Percentiles rank a stretch among this genome's conserved stretches.
These are phyloP conservation scores for Amniataba percoides DNA, from an alignment of 2,797 vertebrate species.

Conservation along the genomic window DNA sequence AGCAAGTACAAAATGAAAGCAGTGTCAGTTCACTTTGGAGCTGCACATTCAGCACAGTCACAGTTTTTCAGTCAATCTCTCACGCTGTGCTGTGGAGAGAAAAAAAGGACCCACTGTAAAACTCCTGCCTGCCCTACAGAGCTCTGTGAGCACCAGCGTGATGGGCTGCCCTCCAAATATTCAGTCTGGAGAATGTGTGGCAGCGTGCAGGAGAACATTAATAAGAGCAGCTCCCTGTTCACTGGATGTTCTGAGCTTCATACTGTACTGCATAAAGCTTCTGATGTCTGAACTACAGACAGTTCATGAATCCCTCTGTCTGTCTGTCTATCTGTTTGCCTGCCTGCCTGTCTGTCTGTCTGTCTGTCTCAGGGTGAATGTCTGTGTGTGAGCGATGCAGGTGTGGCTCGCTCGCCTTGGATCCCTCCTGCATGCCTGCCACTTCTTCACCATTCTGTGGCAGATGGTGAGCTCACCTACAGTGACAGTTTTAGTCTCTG, in stretches of 20 bases:
- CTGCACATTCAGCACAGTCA: conserved; percentile 57
- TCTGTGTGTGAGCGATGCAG: no score
- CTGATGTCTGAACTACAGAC: background rate
- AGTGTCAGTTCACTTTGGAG: conserved; percentile 15
- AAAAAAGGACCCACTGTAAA: background rate
- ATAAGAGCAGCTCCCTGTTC: background rate
- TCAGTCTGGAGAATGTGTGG: background rate
- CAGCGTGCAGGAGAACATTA: background rate
- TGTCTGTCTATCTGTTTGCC: no score
- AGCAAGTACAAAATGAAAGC: conserved; percentile 38
- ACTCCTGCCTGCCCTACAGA: background rate
- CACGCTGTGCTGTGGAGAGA: background rate
- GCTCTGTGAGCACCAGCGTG: background rate
- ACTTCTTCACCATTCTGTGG: no score
- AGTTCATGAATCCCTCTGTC: no score
- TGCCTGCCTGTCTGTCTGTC: no score
- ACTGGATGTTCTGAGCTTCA: background rate
- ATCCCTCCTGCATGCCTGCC: no score
- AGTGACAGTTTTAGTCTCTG: no score
- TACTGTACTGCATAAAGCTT: background rate
- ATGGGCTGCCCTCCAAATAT: conserved; percentile 5
- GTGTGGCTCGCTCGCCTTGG: no score
- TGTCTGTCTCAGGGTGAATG: no score
- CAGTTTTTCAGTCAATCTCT: conserved; percentile 17
- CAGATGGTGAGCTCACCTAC: no score